Evolutionary conservation across 1,140 invertebrate genomes (phyloP), one percentile per base, ranked within the genome.

Genomic region (Parasteatoda tepidariorum): DNA sequence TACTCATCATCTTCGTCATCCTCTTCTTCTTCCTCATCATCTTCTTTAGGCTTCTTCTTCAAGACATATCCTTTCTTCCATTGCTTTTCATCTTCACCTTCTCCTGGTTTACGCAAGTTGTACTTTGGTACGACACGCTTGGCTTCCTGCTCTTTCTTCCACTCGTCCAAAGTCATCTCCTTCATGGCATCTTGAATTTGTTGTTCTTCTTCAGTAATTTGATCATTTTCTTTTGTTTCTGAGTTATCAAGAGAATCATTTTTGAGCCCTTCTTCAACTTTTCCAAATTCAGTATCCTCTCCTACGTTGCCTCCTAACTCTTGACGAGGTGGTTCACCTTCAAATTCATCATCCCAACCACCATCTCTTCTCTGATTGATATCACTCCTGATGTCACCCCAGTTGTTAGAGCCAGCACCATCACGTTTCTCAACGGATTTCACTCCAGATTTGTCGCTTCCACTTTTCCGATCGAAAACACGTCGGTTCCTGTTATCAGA

Each of bases 381-480:
- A 86, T 97, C 95, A 90, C 98, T 96, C 88, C 95, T 96, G 86
- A 96, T 92, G 64, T 94, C 95, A 86, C 97, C 97, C 97, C 97
- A 98, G 89, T 98, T 98, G 89, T 96, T 95, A 86, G 95, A 93
- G 70, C 97, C 97, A 90, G 92, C 94, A 88, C 97, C 97, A 88
- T 98, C 96, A 86, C 95, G 93, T 90, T 98, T 98, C 88, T 98
- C 96, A 85, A 96, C 92, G 81, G 95, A 92, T 90, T 98, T 98
- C 75, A 98, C 94, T 88, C 97, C 96, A 89, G 95, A 97, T 91
- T 95, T 96, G 88, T 98, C 96, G 73, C 95, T 97, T 85, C 96
- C 96, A 87, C 96, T 97, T 89, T 97, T 95, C 83, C 97, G 92
- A 90, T 98, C 97, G 89, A 95, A 98, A 90, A 98, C 96, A 90